These are phyloP conservation scores for Parazoanthus darwini DNA, from an alignment of 92 coral and sea anemone species.

Conservation along the genomic window DNA sequence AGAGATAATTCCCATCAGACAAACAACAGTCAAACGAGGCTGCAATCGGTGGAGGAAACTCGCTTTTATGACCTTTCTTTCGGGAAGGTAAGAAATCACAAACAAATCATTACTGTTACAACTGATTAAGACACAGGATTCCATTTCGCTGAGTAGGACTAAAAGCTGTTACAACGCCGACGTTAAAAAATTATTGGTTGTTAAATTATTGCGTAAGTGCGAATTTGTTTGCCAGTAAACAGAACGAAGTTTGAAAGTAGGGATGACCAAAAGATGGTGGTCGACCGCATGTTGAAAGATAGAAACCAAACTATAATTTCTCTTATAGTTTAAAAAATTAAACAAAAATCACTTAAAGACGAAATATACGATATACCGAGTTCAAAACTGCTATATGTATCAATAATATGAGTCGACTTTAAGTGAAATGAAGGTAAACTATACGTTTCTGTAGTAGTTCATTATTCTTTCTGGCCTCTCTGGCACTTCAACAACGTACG, in stretches of 20 bases:
- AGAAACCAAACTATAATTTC: background rate
- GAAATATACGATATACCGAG: background rate
- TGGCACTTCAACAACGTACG: background rate
- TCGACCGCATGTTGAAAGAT: background rate
- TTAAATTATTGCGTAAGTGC: background rate
- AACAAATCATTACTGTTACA: no score
- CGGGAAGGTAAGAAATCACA: constrained; percentile 10
- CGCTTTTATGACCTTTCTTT: background rate
- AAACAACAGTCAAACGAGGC: background rate
- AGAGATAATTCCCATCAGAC: background rate
- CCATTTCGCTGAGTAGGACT: background rate
- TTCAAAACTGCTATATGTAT: background rate
- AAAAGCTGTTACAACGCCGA: background rate
- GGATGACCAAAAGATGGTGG: background rate
- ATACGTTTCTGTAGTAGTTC: background rate
- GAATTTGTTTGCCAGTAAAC: background rate
- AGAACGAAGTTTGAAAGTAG: background rate
- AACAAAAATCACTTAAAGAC: background rate
- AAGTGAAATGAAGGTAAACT: background rate
- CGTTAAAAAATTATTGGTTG: background rate
- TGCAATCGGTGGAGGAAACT: background rate
- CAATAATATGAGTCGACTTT: background rate
- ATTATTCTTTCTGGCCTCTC: background rate
- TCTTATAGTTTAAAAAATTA: background rate
- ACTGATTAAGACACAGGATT: background rate